A percentile compares a stretch with the other conserved stretches of the same genome.
phyloP scores from a whole-genome alignment of 2,797 vertebrate genomes.

The Helicolenus hilgendorfi region DNA sequence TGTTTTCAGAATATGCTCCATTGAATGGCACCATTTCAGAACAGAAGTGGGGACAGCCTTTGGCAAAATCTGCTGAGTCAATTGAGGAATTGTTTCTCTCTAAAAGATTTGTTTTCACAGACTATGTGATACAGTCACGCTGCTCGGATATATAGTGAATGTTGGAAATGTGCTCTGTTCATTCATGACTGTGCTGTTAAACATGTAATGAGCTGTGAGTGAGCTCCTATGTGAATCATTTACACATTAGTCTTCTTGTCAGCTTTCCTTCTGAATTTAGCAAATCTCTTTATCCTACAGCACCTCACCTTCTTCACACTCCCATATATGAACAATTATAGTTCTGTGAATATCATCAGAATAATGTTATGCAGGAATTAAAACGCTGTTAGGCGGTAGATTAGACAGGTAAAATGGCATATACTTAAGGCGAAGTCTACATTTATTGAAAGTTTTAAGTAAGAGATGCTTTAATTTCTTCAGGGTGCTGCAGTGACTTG shows the following conservation, averaged over 20 bases:
- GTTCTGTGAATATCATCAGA: background rate
- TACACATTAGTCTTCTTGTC: slow-evolving; percentile 28
- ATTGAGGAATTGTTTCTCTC: slow-evolving; percentile 72
- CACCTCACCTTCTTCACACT: background rate
- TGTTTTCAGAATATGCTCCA: slow-evolving; percentile 71
- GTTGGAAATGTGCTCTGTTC: slow-evolving; percentile 36
- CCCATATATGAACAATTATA: background rate
- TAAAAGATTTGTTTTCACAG: slow-evolving; percentile 64
- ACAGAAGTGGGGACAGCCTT: slow-evolving; percentile 76
- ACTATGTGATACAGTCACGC: slow-evolving; percentile 51
- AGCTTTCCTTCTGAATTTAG: slow-evolving; percentile 20
- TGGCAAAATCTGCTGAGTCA: slow-evolving; percentile 80
- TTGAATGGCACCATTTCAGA: slow-evolving; percentile 73
- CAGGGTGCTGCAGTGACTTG: background rate
- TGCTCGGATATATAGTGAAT: slow-evolving; percentile 34
- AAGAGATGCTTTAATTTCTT: background rate
- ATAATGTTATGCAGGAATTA: background rate
- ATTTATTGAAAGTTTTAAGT: slow-evolving; percentile 17
- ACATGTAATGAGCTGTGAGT: slow-evolving; percentile 46
- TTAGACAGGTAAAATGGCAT: slow-evolving; percentile 10
- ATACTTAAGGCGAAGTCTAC: slow-evolving; percentile 1
- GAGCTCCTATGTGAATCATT: slow-evolving; percentile 35
- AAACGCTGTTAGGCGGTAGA: background rate
- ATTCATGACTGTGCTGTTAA: slow-evolving; percentile 62
- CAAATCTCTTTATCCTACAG: slow-evolving; percentile 9